Evolutionary conservation across 2,888 invertebrate species (phyloP).

Genomic region (Tenodera sinensis): DNA sequence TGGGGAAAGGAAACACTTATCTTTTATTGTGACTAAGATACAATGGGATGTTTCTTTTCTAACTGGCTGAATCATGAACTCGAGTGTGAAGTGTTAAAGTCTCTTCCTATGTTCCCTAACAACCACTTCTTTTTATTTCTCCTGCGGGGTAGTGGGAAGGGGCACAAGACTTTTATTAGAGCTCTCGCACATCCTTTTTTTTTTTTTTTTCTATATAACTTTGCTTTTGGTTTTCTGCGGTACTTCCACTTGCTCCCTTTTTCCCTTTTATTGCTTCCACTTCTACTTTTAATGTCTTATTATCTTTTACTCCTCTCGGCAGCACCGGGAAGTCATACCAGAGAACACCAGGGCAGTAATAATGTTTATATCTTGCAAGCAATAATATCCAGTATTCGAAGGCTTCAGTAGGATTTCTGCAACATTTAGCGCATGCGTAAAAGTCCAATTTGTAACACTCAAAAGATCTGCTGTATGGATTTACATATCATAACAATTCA

Average conservation of each 20-base stretch:
- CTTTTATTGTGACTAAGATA: not conserved
- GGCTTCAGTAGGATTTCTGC: too few relatives aligned
- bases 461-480: too few relatives aligned
- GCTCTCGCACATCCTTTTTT: not conserved
- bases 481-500: too few relatives aligned
- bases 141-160: not conserved
- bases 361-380: too few relatives aligned
- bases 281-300: not conserved
- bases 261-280: not conserved
- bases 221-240: not conserved
- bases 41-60: not conserved
- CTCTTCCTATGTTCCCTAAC: not conserved
- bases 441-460: too few relatives aligned
- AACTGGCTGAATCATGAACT: not conserved
- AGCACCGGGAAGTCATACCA: too few relatives aligned
- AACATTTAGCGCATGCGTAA: too few relatives aligned
- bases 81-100: not conserved
- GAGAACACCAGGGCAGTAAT: too few relatives aligned
- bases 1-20: not conserved
- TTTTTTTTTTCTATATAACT: not conserved
- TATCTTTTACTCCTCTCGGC: not conserved
- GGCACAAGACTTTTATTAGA: not conserved
- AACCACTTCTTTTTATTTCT: not conserved
- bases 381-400: too few relatives aligned
- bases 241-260: not conserved